Evolutionary conservation across 1,140 invertebrate species (phyloP), one percentile per base, ranked within the genome.

Genomic region (Zaprionus tsacasi): DNA sequence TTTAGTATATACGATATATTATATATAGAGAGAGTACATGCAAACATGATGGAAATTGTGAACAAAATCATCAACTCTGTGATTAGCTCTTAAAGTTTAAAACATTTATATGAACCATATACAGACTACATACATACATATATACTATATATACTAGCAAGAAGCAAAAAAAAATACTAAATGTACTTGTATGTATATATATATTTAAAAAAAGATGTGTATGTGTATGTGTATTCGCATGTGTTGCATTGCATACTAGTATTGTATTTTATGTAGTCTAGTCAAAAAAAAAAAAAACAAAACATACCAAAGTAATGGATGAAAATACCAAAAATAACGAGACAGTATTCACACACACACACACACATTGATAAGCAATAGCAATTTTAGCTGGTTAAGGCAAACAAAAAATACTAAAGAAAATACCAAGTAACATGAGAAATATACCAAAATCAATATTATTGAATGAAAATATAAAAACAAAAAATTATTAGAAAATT

Each of bases 61-160:
- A 90, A 91, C 68, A 79, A 79, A 85, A 91, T 91, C 88, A 91
- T 91, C 88, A 91, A 91, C 89, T 91, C 88, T 91, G 88, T 91
- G 88, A 91, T 91, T 91, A 91, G 88, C 81, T 91, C 81, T 91
- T 89, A 91, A 90, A 86, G 81, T 83, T 87, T 78, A 65, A 70
- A 45, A 79, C 68, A 65, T 78, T 85, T 82, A 82, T 82, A 79
- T 79, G 50, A 61, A 65, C 40, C 13, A 25, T 61, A 74, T 56
- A 74, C 48, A 76, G 48, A 58, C 21, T 21, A 21, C 21, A 21
- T 13, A 61, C 15, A 67, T 38, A 64, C 27, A 57, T 36, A 12
- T 40, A 67, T 70, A 66, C 25, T 70, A 65, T 25, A 63, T 17
- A 25, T 30, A 30, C 27, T 30, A 30, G 27, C 25, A 12, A 52